phyloP scores from a whole-genome alignment of 2,797 vertebrate genomes.

The Champsocephalus esox region DNA sequence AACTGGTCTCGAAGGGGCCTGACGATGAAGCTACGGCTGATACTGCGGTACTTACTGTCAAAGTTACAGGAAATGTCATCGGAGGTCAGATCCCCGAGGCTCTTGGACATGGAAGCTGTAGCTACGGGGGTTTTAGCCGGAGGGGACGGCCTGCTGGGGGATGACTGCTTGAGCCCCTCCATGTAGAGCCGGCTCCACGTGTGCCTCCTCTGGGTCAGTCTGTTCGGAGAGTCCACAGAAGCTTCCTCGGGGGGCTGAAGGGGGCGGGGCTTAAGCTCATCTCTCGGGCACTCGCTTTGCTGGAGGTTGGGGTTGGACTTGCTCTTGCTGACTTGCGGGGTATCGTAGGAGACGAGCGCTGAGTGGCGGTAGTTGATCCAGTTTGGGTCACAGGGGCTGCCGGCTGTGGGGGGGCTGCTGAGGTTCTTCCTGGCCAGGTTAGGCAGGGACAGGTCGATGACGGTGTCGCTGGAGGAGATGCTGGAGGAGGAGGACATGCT shows the following conservation, averaged over 20 bases:
- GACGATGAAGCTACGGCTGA: constrained; percentile 88
- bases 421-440: constrained; percentile 89
- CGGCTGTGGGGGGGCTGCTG: constrained; percentile 74
- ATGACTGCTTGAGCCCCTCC: constrained; percentile 87
- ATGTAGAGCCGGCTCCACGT: constrained; percentile 91
- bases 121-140: constrained; percentile 33
- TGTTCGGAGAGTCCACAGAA: constrained; percentile 49
- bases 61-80: constrained; percentile 91
- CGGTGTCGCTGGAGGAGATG: constrained; percentile 94
- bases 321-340: constrained; percentile 87
- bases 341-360: constrained; percentile 55
- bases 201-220: constrained; percentile 84
- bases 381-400: constrained; percentile 63
- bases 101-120: constrained; percentile 90
- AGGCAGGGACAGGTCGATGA: constrained; percentile 91
- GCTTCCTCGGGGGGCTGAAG: constrained; percentile 67
- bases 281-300: constrained; percentile 51
- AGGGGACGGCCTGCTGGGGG: constrained; percentile 62
- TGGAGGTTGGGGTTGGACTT: constrained; percentile 93
- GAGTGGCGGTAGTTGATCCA: constrained; percentile 74
- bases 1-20: constrained; percentile 73
- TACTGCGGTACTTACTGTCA: constrained; percentile 90
- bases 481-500: constrained; percentile 96
- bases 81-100: constrained; percentile 94
- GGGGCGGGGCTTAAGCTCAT: constrained; percentile 81